Evolutionary conservation across 2,113 vertebrate species (phyloP).

Genomic region (Brachyistius frenatus): DNA sequence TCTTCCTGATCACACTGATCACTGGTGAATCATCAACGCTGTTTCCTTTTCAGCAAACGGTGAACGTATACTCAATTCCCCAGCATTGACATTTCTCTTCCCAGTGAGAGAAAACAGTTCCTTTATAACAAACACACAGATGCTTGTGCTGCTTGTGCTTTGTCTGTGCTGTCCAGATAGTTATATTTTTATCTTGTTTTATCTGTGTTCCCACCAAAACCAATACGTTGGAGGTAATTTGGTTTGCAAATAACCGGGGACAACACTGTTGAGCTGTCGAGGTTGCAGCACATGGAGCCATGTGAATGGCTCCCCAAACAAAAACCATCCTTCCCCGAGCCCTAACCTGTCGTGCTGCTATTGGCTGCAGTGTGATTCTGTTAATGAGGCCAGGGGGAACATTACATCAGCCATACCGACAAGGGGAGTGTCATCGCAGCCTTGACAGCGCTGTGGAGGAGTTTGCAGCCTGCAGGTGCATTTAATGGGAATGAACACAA

Average conservation of each 20-base stretch:
- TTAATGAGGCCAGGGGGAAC: slow-evolving; percentile 45
- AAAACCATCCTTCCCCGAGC: slow-evolving; percentile 53
- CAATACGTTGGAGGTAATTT: slow-evolving; percentile 59
- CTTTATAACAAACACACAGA: background rate
- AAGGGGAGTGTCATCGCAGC: slow-evolving; percentile 41
- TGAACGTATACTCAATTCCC: background rate
- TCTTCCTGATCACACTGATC: background rate
- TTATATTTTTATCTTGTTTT: slow-evolving; percentile 43
- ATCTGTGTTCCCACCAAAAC: slow-evolving; percentile 34
- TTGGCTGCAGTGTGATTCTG: slow-evolving; percentile 71
- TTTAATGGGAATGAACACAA: slow-evolving; percentile 28
- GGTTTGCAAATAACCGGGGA: slow-evolving; percentile 73
- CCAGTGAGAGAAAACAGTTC: background rate
- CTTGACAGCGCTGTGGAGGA: slow-evolving; percentile 44
- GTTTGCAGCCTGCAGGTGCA: slow-evolving; percentile 44
- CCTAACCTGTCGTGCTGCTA: slow-evolving; percentile 76
- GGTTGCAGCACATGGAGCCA: slow-evolving; percentile 64
- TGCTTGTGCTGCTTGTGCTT: background rate
- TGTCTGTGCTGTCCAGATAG: background rate
- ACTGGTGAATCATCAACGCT: background rate
- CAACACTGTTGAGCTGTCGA: slow-evolving; percentile 59
- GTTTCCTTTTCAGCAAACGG: background rate
- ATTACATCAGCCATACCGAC: slow-evolving; percentile 64
- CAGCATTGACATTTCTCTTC: background rate
- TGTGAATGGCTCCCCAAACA: slow-evolving; percentile 72